Evolutionary conservation across 2,797 vertebrate species (phyloP), one percentile per base, ranked within the genome.

Genomic region (Okamejei kenojei): DNA sequence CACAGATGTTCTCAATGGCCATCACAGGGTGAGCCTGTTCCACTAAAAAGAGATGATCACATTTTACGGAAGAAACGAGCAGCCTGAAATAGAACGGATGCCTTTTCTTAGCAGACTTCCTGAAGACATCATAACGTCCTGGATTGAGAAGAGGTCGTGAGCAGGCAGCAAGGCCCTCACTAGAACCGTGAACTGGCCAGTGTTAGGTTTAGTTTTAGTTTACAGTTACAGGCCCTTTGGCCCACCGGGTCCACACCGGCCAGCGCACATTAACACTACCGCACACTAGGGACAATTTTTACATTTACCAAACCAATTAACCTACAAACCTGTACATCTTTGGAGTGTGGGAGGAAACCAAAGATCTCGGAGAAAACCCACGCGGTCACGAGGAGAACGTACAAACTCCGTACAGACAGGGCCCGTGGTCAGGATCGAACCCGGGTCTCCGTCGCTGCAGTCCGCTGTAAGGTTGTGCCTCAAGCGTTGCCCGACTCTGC

Each of bases 1-100:
- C 11, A 7, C 58, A 63, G 58, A 65, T 19, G 58, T 65, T 65
- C 82, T 63, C 82, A 2, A 15, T 86, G 61, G 38, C n/a, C 1
- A 32, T 32, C 82, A 63, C 58, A 19, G 58, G 29, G 58, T 32
- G 82, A 63, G 58, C 82, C 81, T 65, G 58, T 86, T 86, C 82
- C 58, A 63, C 58, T 63, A 86, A 86, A 86, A 65, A 86, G 82
- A 58, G 82, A 63, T 86, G n/a, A 86, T 86, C 82, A 29, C 6
- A 2, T 63, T 8, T 17, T 19, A 13, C 32, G 29, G 82, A 63
- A 86, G 58, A 13, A 17, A 63, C 8, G 29, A 86, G 63, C 13
- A 65, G 82, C n/a, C 0, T 32, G 61, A 61, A 65, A 65, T 86
- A 86, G 82, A 63, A 86, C 61, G 63, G n/a, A 29, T 7, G n/a